Percentiles rank a stretch among this genome's conserved stretches.
Conservation (phyloP, 2,888 invertebrate species). For the Ornithoptera priamus region DNA sequence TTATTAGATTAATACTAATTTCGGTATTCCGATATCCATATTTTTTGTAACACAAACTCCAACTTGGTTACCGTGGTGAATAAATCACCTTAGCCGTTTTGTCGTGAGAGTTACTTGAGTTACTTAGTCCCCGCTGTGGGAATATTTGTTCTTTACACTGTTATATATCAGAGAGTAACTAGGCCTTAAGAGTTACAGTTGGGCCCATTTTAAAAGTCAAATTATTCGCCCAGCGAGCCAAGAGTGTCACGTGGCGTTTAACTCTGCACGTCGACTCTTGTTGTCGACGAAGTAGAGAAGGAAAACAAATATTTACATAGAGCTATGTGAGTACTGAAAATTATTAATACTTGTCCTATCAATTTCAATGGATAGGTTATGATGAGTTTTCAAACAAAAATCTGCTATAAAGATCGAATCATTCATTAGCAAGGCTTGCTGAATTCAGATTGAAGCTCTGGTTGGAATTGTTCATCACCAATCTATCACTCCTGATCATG, state of each 20-base stretch:
- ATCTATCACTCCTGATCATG: no score
- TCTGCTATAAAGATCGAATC: no score
- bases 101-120: not conserved
- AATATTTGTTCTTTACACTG: not conserved
- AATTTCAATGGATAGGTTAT: no score
- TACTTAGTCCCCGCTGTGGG: not conserved
- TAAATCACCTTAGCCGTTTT: not conserved
- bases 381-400: no score
- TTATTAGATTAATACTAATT: no score
- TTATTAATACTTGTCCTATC: not conserved
- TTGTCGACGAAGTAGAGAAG: not conserved
- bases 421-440: no score
- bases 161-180: not conserved
- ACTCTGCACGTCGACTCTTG: slow-evolving; percentile 6
- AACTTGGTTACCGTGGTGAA: no score
- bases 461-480: no score
- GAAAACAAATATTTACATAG: not conserved
- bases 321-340: slow-evolving; percentile 9
- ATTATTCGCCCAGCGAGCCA: slow-evolving; percentile 16
- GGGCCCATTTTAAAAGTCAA: slow-evolving; percentile 23
- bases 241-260: slow-evolving; percentile 17
- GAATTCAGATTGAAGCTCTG: no score
- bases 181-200: slow-evolving; percentile 23
- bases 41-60: no score
- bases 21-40: no score